Evolutionary conservation across 2,888 invertebrate genomes (phyloP).

Genomic region (Metopia argyrocephala): DNA sequence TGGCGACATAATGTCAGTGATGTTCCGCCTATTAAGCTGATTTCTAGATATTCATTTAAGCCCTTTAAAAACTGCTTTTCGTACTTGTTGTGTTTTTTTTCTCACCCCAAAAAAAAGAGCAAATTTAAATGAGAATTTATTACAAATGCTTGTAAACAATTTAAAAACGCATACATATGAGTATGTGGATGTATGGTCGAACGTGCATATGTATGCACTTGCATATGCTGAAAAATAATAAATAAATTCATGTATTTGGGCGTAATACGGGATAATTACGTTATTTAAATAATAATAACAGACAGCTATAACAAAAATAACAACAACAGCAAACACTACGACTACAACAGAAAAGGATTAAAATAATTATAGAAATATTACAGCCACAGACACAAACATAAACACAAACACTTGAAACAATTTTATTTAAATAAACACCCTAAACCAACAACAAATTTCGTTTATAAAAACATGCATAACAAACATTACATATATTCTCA

Average conservation of each 20-base stretch:
- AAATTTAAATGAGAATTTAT: constrained; percentile 17
- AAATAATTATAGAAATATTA: constrained; percentile 24
- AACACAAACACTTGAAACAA: constrained; percentile 44
- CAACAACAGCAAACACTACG: background rate
- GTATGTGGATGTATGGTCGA: background rate
- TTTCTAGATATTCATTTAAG: background rate
- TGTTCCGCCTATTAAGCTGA: too few species aligned
- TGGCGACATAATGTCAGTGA: too few species aligned
- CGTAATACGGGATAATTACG: constrained; percentile 60
- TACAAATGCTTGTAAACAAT: background rate
- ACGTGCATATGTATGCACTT: background rate
- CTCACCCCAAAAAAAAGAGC: background rate
- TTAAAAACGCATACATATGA: background rate
- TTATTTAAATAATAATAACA: constrained; percentile 63
- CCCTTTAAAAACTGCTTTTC: constrained; percentile 8
- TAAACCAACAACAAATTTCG: background rate
- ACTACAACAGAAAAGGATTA: background rate
- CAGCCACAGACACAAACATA: constrained; percentile 43
- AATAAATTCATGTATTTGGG: constrained; percentile 56
- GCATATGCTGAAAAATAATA: constrained; percentile 32
- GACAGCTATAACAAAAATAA: constrained; percentile 13
- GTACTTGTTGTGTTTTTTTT: background rate
- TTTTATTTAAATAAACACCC: constrained; percentile 44
- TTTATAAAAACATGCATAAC: background rate
- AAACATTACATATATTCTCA: too few species aligned